Conservation (phyloP, 2,113 vertebrate genomes). For the Salvelinus fontinalis region DNA sequence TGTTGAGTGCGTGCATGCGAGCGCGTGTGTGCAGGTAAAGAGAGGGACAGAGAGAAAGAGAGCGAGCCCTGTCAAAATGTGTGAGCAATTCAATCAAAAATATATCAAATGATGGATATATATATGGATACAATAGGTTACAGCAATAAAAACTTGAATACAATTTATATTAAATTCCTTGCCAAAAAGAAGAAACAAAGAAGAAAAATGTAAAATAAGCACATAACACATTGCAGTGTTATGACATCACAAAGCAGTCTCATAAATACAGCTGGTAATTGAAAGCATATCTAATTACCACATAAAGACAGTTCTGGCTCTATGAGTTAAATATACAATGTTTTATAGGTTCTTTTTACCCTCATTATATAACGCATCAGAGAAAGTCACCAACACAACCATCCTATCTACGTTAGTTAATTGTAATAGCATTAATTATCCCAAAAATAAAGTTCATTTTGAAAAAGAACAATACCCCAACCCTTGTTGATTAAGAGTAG, state of each 20-base stretch:
- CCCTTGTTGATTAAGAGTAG: conserved; percentile 34
- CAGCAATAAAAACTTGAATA: neutral
- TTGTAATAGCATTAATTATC: conserved; percentile 51
- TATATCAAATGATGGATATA: too few species aligned
- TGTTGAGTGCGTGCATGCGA: too few species aligned
- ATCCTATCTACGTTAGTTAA: conserved; percentile 24
- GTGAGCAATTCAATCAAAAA: neutral
- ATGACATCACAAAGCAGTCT: conserved; percentile 8
- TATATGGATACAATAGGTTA: neutral
- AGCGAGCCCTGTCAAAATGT: neutral
- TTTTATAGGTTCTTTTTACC: conserved; percentile 34
- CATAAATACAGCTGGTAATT: conserved; percentile 39
- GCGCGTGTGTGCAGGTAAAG: too few species aligned
- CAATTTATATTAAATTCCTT: neutral
- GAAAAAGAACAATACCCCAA: conserved; percentile 27
- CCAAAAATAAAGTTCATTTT: conserved; percentile 47
- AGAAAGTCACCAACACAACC: conserved; percentile 55
- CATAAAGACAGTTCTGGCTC: conserved; percentile 19
- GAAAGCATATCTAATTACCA: conserved; percentile 49
- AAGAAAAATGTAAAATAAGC: neutral
- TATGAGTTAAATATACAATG: conserved; percentile 35
- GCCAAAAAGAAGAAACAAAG: neutral
- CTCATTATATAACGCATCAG: conserved; percentile 48
- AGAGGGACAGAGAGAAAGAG: neutral
- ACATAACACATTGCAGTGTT: neutral